Evolutionary conservation across 2,888 invertebrate genomes (phyloP).

Genomic region (Parnassius glacialis): DNA sequence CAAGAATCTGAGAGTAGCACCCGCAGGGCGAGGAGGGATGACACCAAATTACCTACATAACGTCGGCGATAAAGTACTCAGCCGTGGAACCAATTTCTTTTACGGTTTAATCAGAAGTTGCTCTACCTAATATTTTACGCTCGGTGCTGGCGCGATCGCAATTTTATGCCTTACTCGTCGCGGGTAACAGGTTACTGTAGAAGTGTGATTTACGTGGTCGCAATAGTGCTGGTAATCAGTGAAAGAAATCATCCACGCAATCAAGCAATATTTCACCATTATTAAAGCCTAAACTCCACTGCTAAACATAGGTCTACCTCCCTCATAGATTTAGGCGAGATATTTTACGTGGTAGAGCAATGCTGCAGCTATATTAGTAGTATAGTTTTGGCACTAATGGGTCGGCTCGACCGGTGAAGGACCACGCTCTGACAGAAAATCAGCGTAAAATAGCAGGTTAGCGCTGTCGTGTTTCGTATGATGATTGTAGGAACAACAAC

Average conservation of each 20-base stretch:
- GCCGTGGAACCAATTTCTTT: constrained; percentile 75
- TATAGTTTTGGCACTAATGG: too few species aligned
- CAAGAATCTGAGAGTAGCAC: constrained; percentile 18
- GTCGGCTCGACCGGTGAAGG: too few species aligned
- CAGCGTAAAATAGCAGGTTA: too few species aligned
- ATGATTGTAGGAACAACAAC: too few species aligned
- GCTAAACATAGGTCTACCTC: too few species aligned
- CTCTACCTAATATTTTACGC: constrained; percentile 52
- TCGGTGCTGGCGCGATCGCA: constrained; percentile 44
- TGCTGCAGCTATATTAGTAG: too few species aligned
- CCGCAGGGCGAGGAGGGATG: constrained; percentile 40
- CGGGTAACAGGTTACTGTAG: constrained; percentile 15
- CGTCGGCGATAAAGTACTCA: constrained; percentile 72
- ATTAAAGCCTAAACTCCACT: too few species aligned
- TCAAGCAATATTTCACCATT: too few species aligned
- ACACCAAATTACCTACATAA: constrained; percentile 68
- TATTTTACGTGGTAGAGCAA: too few species aligned
- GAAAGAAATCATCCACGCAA: neutral
- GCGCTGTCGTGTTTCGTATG: too few species aligned
- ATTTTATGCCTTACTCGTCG: constrained; percentile 43
- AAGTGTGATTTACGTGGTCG: constrained; percentile 14
- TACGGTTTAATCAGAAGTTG: constrained; percentile 75
- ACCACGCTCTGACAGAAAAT: too few species aligned
- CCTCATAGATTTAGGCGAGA: too few species aligned
- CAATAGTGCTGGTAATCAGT: neutral